A percentile compares a stretch with the other conserved stretches of the same genome.
Evolutionary conservation across 2,888 invertebrate genomes (phyloP).

Genomic region (Meteorus colon): DNA sequence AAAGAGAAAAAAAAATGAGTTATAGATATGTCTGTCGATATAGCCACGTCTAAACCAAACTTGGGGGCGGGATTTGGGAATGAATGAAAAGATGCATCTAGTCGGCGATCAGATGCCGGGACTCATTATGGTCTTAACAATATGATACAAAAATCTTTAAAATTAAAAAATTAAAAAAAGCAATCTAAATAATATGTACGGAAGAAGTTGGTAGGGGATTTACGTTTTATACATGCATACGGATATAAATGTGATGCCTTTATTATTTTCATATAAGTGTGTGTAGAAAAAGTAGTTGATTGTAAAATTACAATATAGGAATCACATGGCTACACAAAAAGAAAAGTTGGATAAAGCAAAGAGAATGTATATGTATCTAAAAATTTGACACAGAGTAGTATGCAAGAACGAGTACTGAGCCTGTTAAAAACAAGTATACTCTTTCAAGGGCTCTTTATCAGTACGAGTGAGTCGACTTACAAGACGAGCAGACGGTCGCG

Average conservation of each 20-base stretch:
- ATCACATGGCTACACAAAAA: conserved; percentile 22
- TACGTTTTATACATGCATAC: too few species aligned
- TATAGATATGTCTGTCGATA: conserved; percentile 48
- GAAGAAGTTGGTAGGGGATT: too few species aligned
- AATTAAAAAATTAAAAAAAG: conserved; percentile 4
- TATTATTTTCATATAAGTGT: too few species aligned
- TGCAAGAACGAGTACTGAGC: conserved; percentile 10
- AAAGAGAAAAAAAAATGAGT: conserved; percentile 10
- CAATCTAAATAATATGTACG: too few species aligned
- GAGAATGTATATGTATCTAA: too few species aligned
- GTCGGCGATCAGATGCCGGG: not conserved
- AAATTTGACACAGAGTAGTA: not conserved
- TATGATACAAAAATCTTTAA: not conserved
- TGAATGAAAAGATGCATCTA: conserved; percentile 30
- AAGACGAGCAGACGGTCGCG: conserved; percentile 46
- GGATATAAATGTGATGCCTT: too few species aligned
- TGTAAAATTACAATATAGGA: conserved; percentile 11
- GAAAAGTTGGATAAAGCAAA: not conserved
- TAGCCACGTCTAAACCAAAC: conserved; percentile 47
- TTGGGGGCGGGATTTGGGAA: conserved; percentile 39
- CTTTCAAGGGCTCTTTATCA: conserved; percentile 31
- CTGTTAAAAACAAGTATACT: conserved; percentile 37
- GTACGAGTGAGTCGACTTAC: conserved; percentile 25
- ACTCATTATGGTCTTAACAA: not conserved
- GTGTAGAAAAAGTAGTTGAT: conserved; percentile 8